Percentiles rank a stretch among this genome's conserved stretches.
Conservation (phyloP, 2,797 vertebrate genomes). For the Lindbergichthys nudifrons region DNA sequence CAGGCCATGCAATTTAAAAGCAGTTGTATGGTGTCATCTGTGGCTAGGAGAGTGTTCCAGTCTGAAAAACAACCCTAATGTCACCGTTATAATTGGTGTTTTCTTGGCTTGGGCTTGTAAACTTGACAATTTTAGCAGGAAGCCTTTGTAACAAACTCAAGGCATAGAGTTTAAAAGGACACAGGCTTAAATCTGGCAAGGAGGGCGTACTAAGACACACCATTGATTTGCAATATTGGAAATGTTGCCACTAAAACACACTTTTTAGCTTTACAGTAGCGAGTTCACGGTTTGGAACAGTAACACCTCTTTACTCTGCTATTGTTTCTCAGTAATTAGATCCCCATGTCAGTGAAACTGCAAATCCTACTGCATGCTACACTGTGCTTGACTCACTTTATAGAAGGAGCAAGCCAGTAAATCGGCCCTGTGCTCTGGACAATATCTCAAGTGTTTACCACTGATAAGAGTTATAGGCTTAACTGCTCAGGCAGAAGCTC, state of each 20-base stretch:
- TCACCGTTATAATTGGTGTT: neutral
- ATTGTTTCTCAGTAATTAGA: neutral
- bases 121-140: neutral
- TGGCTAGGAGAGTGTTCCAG: neutral
- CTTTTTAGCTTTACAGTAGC: neutral
- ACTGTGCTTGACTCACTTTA: conserved; percentile 2
- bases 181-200: neutral
- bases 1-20: neutral
- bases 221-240: neutral
- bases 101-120: conserved; percentile 1
- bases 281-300: neutral
- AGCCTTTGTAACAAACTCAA: neutral
- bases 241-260: neutral
- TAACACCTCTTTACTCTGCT: neutral
- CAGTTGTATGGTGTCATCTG: neutral
- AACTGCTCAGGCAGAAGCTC: conserved; percentile 12
- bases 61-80: neutral
- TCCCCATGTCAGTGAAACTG: neutral
- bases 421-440: neutral
- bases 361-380: neutral
- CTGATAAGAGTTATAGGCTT: conserved; percentile 14
- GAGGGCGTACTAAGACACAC: neutral
- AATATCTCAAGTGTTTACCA: conserved; percentile 23
- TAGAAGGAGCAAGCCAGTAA: conserved; percentile 16
- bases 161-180: neutral